Base-by-base conservation (phyloP, 2,113 vertebrate species). In the Daubentonia madagascariensis region DNA sequence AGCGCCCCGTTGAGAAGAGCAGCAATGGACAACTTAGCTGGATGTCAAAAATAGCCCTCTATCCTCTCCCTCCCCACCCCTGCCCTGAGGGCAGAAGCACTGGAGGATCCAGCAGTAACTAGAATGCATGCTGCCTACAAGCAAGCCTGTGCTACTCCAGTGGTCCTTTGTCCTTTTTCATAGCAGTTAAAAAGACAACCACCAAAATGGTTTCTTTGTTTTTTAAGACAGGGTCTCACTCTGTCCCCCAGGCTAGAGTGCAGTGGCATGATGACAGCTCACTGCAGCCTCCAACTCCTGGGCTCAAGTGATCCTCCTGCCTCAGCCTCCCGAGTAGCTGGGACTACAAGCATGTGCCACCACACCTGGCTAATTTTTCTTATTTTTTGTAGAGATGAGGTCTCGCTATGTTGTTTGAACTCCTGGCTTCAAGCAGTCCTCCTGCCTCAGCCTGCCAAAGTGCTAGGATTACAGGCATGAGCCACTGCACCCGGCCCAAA, bases 31-130 rank as follows among this genome's bases (percentile, higher is more conserved):
- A 12, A 40, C 17, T 9, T 40, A 48, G 59, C 72, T 13, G 2
- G 32, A 32, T 22, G 20, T 54, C 63, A 50, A 54, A 23, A 57
- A 54, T 0, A 72, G 61, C 81, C 35, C 0, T 11, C 35, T 9
- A 2, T n/a, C 70, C 30, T 18, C 0, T 8, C 22, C 11, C n/a
- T 30, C 32, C 7, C 72, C 37, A n/a, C 43, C 1, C n/a, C 75
- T 0, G 1, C 20, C 3, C 10, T 1, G 20, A 52, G 45, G 54
- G 68, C 28, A 4, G 25, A 63, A 63, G 59, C 23, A 4, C 25
- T 3, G 50, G 1, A 63, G 59, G 16, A 50, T 43, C 73, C 17
- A 32, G 43, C 45, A 78, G 50, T 43, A 50, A 6, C 32, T 68
- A 35, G 35, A n/a, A 68, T n/a, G n/a, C 32, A n/a, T 35, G 65